Base-by-base conservation (phyloP, 2,113 vertebrate species). In the Catharus fuscescens region DNA sequence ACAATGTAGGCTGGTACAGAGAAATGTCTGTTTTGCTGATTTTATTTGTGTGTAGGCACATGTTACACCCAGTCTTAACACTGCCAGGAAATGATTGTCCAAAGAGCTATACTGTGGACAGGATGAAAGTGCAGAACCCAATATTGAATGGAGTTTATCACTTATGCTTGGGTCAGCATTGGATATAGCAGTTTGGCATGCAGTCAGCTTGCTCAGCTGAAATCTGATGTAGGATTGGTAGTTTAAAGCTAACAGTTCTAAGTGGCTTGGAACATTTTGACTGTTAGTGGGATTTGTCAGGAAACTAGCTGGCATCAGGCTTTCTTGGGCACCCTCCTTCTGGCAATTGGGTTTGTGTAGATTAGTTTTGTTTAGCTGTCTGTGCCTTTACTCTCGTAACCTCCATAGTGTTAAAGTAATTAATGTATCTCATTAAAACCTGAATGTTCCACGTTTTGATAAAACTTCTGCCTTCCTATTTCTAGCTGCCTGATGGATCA, bases 401-500 rank as follows among this genome's bases (percentile, higher is more conserved):
- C 2, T 65, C 54, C 3, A 1, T 21, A 56, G 6, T 40, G 32
- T 60, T 86, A 2, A 86, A 73, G 14, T 45, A 52, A 64, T 60
- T 89, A 0, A 53, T 18, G 9, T 23, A 12, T 65, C 45, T 80
- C 31, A 45, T 59, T 31, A 61, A 81, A 69, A 32, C 13, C 56
- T n/a, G 54, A 25, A 47, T 1, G 0, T 73, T 50, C 8, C 15
- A 29, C 3, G 4, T 18, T 36, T 60, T 18, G 47, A 1, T 50
- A 44, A 47, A 81, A 53, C 7, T 38, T 71, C 28, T 70, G 69
- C 23, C 14, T 16, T 86, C 5, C 52, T 73, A 1, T 84, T 78
- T 76, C 31, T 90, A 99, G 99, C 98, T 99, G 60, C 98, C 98
- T 13, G 97, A 98, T 56, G 99, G 99, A 78, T 98, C 98, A 4